phyloP scores from a whole-genome alignment of 1,140 invertebrate genomes.

The Meteorus sp. region DNA sequence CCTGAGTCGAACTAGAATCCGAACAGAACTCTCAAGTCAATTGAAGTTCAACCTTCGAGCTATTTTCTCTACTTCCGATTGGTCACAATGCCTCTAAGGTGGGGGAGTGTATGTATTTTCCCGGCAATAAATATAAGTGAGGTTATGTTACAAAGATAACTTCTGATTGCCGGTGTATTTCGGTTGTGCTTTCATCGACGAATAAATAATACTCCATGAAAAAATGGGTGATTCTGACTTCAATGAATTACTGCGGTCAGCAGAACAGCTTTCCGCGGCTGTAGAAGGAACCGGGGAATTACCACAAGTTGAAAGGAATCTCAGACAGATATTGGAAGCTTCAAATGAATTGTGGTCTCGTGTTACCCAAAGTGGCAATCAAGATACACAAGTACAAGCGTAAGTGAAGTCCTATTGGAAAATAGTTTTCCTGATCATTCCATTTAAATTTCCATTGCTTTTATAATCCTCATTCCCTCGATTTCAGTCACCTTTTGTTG shows the following conservation, averaged over 20 bases:
- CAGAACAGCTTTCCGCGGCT: constrained; percentile 86
- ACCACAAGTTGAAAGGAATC: constrained; percentile 85
- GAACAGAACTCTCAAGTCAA: too few relatives aligned
- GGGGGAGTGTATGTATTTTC: too few relatives aligned
- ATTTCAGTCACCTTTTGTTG: constrained; percentile 84
- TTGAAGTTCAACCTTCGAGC: too few relatives aligned
- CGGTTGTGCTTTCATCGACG: neutral
- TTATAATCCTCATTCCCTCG: too few relatives aligned
- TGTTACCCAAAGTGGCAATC: constrained; percentile 79
- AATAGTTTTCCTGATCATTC: constrained; percentile 1
- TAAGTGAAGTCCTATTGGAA: constrained; percentile 60
- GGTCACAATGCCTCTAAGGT: too few relatives aligned
- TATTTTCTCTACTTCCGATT: too few relatives aligned
- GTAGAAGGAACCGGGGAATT: constrained; percentile 82
- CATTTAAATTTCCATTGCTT: constrained; percentile 18
- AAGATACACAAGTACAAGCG: constrained; percentile 84
- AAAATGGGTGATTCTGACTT: constrained; percentile 67
- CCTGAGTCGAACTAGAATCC: too few relatives aligned
- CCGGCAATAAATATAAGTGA: too few relatives aligned
- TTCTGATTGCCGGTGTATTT: too few relatives aligned
- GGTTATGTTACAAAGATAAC: too few relatives aligned
- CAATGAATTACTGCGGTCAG: constrained; percentile 83
- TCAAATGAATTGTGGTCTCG: constrained; percentile 86
- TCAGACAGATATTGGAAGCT: constrained; percentile 88
- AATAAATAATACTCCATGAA: neutral